Percentiles rank a stretch among this genome's conserved stretches.
Evolutionary conservation across 2,888 invertebrate genomes (phyloP).

Genomic region (Pseudococcus longispinus): DNA sequence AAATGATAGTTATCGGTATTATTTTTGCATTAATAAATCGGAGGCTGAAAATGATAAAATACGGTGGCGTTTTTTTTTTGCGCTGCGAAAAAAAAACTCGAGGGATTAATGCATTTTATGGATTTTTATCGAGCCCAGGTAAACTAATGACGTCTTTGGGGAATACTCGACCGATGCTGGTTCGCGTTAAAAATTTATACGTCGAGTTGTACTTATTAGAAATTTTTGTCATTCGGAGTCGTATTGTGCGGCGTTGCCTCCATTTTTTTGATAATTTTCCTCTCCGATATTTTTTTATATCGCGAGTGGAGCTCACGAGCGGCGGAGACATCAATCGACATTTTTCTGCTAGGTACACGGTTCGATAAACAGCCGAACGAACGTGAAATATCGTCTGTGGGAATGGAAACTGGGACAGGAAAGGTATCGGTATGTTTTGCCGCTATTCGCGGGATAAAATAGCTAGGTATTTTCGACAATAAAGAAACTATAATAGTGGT

Average conservation of each 20-base stretch:
- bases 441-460: constrained; percentile 10
- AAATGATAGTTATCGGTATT: constrained; percentile 31
- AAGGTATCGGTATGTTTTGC: constrained; percentile 30
- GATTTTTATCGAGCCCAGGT: constrained; percentile 15
- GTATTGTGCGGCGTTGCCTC: too few relatives aligned
- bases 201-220: too few relatives aligned
- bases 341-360: constrained; percentile 20
- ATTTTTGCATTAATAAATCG: constrained; percentile 28
- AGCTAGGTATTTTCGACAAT: constrained; percentile 9
- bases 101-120: constrained; percentile 28
- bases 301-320: neutral
- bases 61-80: neutral
- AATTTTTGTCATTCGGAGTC: too few relatives aligned
- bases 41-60: constrained; percentile 24
- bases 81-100: neutral
- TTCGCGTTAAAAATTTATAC: too few relatives aligned
- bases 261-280: neutral
- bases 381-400: neutral
- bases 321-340: constrained; percentile 3
- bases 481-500: constrained; percentile 22
- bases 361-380: neutral
- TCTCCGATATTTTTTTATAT: neutral
- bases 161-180: neutral
- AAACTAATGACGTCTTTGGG: constrained; percentile 5
- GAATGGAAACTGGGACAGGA: neutral